A percentile compares a stretch with the other conserved stretches of the same genome.
phyloP scores from a whole-genome alignment of 2,113 vertebrate species.

The Toxotes jaculatrix region DNA sequence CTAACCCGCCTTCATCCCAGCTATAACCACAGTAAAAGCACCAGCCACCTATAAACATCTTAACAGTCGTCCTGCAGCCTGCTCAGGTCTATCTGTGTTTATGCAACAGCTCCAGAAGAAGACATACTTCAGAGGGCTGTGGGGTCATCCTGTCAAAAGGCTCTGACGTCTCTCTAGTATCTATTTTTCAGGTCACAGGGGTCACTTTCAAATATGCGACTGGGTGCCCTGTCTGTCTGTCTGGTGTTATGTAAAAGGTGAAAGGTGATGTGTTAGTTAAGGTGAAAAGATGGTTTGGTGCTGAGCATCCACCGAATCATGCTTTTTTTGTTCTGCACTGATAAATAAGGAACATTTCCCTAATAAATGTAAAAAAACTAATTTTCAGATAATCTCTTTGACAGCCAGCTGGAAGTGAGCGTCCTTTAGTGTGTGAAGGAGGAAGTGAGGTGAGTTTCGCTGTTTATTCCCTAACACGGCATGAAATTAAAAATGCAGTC shows the following conservation, averaged over 20 bases:
- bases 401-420: not conserved
- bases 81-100: not conserved
- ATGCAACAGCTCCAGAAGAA: not conserved
- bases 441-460: slow-evolving; percentile 11
- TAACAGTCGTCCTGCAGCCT: not conserved
- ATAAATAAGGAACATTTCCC: not conserved
- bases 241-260: slow-evolving; percentile 15
- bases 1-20: not conserved
- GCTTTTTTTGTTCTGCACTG: too few species aligned
- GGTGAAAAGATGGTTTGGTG: not conserved
- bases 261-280: slow-evolving; percentile 22
- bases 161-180: not conserved
- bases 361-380: not conserved
- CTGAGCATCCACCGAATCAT: too few species aligned
- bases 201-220: slow-evolving; percentile 24
- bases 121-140: not conserved
- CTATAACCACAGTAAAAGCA: not conserved
- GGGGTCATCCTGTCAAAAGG: slow-evolving; percentile 22
- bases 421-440: not conserved
- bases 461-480: slow-evolving; percentile 58
- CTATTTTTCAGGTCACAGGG: slow-evolving; percentile 21
- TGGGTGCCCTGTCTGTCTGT: slow-evolving; percentile 14
- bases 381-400: slow-evolving; percentile 24
- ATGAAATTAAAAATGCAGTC: slow-evolving; percentile 20
- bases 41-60: not conserved